phyloP scores from a whole-genome alignment of 2,113 vertebrate genomes.

The Macroglossus sobrinus region DNA sequence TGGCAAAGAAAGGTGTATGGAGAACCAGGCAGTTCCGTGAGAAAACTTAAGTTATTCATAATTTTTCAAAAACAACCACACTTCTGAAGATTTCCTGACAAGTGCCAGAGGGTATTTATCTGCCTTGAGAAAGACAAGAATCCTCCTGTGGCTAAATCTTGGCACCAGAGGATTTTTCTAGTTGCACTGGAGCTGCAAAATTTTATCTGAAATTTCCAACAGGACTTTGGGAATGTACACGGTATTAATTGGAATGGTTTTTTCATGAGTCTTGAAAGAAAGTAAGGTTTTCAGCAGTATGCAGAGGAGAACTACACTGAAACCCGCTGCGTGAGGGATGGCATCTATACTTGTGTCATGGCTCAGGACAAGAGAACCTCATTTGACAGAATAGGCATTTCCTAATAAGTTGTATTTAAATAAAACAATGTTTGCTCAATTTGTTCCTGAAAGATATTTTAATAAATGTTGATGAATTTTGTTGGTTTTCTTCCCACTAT shows the following conservation, averaged over 20 bases:
- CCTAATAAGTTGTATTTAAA: not conserved
- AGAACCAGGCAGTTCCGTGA: not conserved
- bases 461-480: not conserved
- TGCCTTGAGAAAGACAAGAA: not conserved
- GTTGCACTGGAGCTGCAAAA: not conserved
- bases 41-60: not conserved
- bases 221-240: not conserved
- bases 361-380: not conserved
- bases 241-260: not conserved
- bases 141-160: not conserved
- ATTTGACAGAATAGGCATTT: not conserved
- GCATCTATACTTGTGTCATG: not conserved
- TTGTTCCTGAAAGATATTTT: constrained; percentile 1
- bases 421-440: not conserved
- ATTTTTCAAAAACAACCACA: not conserved
- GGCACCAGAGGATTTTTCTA: not conserved
- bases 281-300: not conserved
- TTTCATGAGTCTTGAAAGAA: not conserved
- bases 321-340: not conserved
- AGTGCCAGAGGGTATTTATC: not conserved
- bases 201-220: not conserved
- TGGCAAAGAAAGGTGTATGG: not conserved
- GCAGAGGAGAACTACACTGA: not conserved
- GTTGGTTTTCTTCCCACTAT: not conserved
- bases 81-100: not conserved